These are phyloP conservation scores for Mycetomoellerius zeteki DNA, from an alignment of 1,140 invertebrate species.

Conservation along the genomic window DNA sequence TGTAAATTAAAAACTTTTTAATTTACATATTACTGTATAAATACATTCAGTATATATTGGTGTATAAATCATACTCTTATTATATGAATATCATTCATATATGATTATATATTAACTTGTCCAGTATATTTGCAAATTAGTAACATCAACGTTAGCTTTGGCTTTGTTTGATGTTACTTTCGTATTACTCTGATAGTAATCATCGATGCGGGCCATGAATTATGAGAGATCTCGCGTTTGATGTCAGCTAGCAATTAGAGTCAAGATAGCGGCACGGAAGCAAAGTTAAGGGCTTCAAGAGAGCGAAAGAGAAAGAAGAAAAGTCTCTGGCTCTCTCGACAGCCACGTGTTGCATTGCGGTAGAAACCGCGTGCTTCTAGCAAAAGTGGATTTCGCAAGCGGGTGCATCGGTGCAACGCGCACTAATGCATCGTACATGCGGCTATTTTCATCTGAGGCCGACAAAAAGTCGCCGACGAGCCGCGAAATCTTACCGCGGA, in stretches of 20 bases:
- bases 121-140: not conserved
- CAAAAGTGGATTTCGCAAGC: constrained; percentile 68
- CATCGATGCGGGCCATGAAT: constrained; percentile 12
- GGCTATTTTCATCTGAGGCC: constrained; percentile 74
- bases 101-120: not conserved
- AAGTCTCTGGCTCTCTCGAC: not conserved
- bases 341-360: constrained; percentile 51
- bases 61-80: not conserved
- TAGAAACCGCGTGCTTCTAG: constrained; percentile 60
- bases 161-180: not conserved
- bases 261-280: constrained; percentile 77
- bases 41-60: too few relatives aligned
- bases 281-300: constrained; percentile 66
- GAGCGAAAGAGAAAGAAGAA: not conserved
- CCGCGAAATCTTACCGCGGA: constrained; percentile 43
- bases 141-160: not conserved
- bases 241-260: constrained; percentile 67
- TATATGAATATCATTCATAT: not conserved
- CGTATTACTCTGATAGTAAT: constrained; percentile 3
- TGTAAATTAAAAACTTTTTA: too few relatives aligned
- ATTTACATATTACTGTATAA: too few relatives aligned
- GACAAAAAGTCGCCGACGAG: constrained; percentile 55
- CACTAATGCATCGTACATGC: constrained; percentile 73
- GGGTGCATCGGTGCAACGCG: constrained; percentile 42
- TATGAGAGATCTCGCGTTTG: constrained; percentile 45